Conservation (phyloP, 2,797 vertebrate species). For the Petrocephalus schoutedeni region DNA sequence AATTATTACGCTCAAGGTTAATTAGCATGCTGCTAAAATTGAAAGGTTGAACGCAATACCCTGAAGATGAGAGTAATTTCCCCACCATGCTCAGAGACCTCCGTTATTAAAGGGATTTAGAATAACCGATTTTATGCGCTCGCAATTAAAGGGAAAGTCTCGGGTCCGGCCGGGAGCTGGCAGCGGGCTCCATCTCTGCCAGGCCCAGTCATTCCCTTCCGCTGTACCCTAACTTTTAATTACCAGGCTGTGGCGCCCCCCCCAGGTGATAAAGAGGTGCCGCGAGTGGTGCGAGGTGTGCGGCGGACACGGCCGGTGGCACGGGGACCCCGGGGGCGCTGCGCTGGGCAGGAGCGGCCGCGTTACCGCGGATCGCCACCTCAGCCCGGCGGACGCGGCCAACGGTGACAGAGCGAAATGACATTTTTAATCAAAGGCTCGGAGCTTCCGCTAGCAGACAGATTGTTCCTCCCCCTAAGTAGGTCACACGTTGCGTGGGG, state of each 20-base stretch:
- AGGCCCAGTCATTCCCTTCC: constrained; percentile 3
- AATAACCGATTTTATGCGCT: constrained; percentile 9
- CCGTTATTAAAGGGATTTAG: constrained; percentile 3
- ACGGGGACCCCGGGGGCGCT: constrained; percentile 6
- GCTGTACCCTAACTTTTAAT: constrained; percentile 30
- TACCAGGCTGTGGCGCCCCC: constrained; percentile 26
- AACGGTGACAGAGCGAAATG: constrained; percentile 50
- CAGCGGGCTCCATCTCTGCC: background rate
- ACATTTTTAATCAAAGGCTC: constrained; percentile 67
- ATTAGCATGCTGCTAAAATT: constrained; percentile 18
- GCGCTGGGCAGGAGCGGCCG: constrained; percentile 29
- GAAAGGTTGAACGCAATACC: background rate
- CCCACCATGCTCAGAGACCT: background rate
- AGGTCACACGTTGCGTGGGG: constrained; percentile 73
- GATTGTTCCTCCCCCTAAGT: constrained; percentile 70
- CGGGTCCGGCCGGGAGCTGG: background rate
- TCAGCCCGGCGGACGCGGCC: constrained; percentile 30
- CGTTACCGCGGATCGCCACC: constrained; percentile 19
- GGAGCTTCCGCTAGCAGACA: constrained; percentile 55
- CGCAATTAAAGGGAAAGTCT: background rate
- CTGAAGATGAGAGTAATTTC: background rate
- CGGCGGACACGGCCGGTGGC: constrained; percentile 25
- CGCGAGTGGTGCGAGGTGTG: constrained; percentile 20
- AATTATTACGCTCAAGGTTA: constrained; percentile 17
- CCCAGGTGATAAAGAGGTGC: constrained; percentile 37